Base-by-base conservation (phyloP, 2,113 vertebrate genomes). In the Girardinichthys multiradiatus region DNA sequence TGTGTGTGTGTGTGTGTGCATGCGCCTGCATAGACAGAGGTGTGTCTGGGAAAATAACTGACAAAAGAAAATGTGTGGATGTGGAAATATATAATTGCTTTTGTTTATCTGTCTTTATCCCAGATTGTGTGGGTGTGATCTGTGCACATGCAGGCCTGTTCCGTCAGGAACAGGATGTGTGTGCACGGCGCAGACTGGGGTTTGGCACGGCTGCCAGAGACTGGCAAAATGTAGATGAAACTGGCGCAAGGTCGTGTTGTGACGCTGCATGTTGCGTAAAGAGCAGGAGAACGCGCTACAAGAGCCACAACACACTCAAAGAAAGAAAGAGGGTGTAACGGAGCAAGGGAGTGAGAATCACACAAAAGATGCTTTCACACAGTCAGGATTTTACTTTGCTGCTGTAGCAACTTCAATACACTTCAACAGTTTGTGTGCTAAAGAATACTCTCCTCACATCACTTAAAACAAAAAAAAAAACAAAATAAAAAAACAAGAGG, bases 301-400 rank as follows among this genome's bases (percentile, higher is more conserved):
- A 68, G 72, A 79, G 79, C 70, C 78, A 86, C 76, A 87, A 84
- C 74, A 79, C 64, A 35, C 21, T 58, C 60, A 77, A 48, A 66
- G 39, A 76, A 60, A 63, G 67, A 68, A 68, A 64, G 54, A 74
- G 74, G 70, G 72, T n/a, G 67, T 61, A 80, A 61, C 42, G 57
- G 61, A 42, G 26, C 3, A 57, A 74, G 61, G 64, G 64, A 85
- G 68, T 67, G 75, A 79, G 68, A 74, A 67, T 42, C 27, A 35
- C 63, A 84, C 77, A 84, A 86, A 85, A 78, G 76, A 79, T 51
- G 78, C 83, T 87, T 91, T 91, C 74, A 87, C 68, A 80, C 63
- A 78, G 61, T 84, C 64, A 7, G 57, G 68, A 13, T 74, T 54
- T 64, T 19, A 17, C 37, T 27, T 66, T 63, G 24, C 48, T 68